phyloP scores from a whole-genome alignment of 1,140 invertebrate genomes.

The Papilio polytes region DNA sequence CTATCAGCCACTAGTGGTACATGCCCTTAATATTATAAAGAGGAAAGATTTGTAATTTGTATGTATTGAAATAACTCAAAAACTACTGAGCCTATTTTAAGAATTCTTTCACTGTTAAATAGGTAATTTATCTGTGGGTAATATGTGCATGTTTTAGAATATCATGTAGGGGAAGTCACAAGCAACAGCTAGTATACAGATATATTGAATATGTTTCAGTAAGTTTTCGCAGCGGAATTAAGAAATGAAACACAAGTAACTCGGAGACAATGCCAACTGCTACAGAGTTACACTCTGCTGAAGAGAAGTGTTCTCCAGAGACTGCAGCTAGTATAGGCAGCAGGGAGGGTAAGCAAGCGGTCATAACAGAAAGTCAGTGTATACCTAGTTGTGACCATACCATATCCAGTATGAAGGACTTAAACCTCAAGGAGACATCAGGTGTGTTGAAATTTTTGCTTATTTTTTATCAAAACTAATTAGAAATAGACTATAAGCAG shows the following conservation, averaged over 20 bases:
- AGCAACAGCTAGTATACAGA: too few relatives aligned
- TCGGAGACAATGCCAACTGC: conserved; percentile 57
- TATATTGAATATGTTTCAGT: conserved; percentile 1
- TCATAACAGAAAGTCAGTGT: conserved; percentile 72
- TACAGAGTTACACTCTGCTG: conserved; percentile 70
- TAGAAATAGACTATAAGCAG: too few relatives aligned
- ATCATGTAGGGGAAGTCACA: too few relatives aligned
- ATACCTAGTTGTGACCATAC: conserved; percentile 66
- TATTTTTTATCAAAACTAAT: background rate
- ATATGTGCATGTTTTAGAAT: too few relatives aligned
- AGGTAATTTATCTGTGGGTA: too few relatives aligned
- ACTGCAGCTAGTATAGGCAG: conserved; percentile 42
- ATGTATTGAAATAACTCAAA: too few relatives aligned
- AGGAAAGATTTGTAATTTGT: too few relatives aligned
- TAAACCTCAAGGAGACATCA: conserved; percentile 72
- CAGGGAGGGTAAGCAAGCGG: conserved; percentile 50
- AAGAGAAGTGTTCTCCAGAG: conserved; percentile 72
- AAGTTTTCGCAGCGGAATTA: conserved; percentile 53
- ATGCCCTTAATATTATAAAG: too few relatives aligned
- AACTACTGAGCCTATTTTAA: too few relatives aligned
- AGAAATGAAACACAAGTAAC: conserved; percentile 44
- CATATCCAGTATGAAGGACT: conserved; percentile 78
- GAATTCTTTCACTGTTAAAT: too few relatives aligned
- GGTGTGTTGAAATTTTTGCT: conserved; percentile 47
- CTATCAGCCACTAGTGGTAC: too few relatives aligned